Evolutionary conservation across 2,888 invertebrate species (phyloP).

Genomic region (Eupeodes luniger): DNA sequence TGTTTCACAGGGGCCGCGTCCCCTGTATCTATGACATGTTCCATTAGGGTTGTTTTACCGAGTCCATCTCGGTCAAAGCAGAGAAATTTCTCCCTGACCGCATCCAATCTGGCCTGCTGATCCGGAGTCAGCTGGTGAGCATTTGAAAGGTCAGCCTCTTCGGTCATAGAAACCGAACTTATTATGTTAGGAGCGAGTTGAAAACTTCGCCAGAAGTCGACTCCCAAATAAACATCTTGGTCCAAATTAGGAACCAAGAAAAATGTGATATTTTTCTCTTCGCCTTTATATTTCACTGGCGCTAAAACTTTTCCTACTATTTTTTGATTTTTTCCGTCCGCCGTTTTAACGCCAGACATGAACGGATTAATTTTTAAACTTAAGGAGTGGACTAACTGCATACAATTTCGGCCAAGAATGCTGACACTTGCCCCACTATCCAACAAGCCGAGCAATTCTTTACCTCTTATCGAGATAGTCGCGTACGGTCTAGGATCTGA

Average conservation of each 20-base stretch:
- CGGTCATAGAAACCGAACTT: neutral
- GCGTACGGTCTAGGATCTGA: neutral
- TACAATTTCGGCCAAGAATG: neutral
- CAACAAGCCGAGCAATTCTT: neutral
- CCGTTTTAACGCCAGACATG: neutral
- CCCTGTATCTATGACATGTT: conserved; percentile 11
- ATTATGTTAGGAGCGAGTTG: neutral
- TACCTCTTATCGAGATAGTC: too few species aligned
- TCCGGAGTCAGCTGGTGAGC: neutral
- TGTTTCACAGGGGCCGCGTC: too few species aligned
- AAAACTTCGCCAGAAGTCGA: neutral
- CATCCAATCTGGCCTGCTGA: neutral
- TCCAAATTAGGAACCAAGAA: neutral
- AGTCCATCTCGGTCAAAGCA: neutral
- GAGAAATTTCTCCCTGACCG: neutral
- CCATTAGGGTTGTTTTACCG: neutral
- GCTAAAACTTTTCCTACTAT: neutral
- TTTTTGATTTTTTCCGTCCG: neutral
- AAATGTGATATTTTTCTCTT: neutral
- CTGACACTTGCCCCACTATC: too few species aligned
- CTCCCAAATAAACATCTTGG: neutral
- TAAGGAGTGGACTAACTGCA: neutral
- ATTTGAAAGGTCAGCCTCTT: neutral
- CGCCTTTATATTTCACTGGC: accelerated
- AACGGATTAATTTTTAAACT: neutral